phyloP scores from a whole-genome alignment of 1,140 invertebrate genomes.

The Hycleus cichorii region DNA sequence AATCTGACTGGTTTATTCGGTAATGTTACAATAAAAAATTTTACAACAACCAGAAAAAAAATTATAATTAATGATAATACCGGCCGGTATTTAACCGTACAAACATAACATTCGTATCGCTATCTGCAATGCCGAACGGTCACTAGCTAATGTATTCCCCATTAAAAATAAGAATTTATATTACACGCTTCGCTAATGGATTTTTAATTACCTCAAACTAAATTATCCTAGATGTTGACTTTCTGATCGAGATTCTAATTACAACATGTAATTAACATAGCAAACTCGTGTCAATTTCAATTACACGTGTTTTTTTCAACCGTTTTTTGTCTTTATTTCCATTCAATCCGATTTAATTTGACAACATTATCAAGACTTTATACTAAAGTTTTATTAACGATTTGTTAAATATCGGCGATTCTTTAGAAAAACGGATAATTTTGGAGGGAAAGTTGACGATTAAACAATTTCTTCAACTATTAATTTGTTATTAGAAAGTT shows the following conservation, averaged over 20 bases:
- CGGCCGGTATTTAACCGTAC: neutral
- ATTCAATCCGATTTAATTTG: too few species aligned
- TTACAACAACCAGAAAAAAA: neutral
- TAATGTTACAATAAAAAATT: neutral
- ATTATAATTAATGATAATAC: slow-evolving; percentile 8
- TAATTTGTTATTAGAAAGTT: too few species aligned
- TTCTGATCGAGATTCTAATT: slow-evolving; percentile 33
- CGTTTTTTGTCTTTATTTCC: too few species aligned
- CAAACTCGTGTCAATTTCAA: slow-evolving; percentile 35
- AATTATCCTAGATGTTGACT: slow-evolving; percentile 34
- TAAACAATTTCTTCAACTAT: too few species aligned
- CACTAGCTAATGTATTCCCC: slow-evolving; percentile 29
- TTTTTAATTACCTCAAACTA: slow-evolving; percentile 37
- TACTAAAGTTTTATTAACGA: too few species aligned
- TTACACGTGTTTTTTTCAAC: slow-evolving; percentile 14
- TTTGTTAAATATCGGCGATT: too few species aligned
- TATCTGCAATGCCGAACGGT: slow-evolving; percentile 17
- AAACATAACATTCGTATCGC: slow-evolving; percentile 6
- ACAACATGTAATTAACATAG: slow-evolving; percentile 30
- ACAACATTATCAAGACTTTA: too few species aligned
- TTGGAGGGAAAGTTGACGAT: too few species aligned
- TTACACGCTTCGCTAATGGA: slow-evolving; percentile 36
- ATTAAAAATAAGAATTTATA: slow-evolving; percentile 36
- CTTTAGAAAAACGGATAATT: too few species aligned
- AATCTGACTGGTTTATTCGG: neutral